Evolutionary conservation across 2,888 invertebrate species (phyloP).

Genomic region (Portevinia maculata): DNA sequence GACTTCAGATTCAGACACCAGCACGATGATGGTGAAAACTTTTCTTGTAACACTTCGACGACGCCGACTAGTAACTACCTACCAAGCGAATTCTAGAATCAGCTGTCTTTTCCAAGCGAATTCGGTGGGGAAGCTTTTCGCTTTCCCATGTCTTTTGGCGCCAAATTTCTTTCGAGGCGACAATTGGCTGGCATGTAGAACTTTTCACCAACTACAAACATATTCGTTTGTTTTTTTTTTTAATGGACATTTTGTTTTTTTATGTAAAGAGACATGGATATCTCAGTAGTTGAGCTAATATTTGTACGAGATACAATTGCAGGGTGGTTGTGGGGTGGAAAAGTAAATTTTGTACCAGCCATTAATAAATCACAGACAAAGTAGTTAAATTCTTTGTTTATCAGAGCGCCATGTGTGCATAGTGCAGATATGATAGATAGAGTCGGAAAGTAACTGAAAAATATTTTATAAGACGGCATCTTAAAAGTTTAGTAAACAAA

Average conservation of each 20-base stretch:
- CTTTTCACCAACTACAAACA: slow-evolving; percentile 4
- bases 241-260: background rate
- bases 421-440: slow-evolving; percentile 7
- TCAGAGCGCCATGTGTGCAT: slow-evolving; percentile 2
- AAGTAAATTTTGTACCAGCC: slow-evolving; percentile 44
- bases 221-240: background rate
- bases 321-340: background rate
- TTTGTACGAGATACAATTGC: slow-evolving; percentile 19
- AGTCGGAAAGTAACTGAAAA: background rate
- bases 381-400: background rate
- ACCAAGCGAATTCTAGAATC: slow-evolving; percentile 53
- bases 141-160: slow-evolving; percentile 51
- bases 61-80: too few species aligned
- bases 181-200: background rate
- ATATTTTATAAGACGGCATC: background rate
- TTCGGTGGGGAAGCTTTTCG: slow-evolving; percentile 56
- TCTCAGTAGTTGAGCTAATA: slow-evolving; percentile 25
- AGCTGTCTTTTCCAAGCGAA: slow-evolving; percentile 49
- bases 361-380: slow-evolving; percentile 57
- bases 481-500: background rate
- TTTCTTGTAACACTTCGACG: slow-evolving; percentile 37
- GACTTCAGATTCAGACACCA: background rate
- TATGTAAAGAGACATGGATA: background rate
- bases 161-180: slow-evolving; percentile 36
- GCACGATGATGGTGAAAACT: slow-evolving; percentile 20